Conservation (phyloP, 2,113 vertebrate genomes). For the Brienomyrus longianalis region DNA sequence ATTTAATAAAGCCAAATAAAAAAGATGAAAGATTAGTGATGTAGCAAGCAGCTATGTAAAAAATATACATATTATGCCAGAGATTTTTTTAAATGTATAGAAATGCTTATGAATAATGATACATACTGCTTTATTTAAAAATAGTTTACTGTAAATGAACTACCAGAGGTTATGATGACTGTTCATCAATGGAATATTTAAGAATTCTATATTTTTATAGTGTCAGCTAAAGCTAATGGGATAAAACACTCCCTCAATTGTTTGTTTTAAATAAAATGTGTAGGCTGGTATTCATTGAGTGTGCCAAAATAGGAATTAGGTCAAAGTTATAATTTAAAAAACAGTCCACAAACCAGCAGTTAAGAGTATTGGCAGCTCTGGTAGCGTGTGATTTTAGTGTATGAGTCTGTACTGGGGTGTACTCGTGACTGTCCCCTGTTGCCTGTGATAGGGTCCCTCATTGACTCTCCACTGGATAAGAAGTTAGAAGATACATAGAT, state of each 20-base stretch:
- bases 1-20: background rate
- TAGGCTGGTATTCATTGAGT: background rate
- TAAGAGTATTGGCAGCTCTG: background rate
- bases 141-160: background rate
- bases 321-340: background rate
- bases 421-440: background rate
- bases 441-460: background rate
- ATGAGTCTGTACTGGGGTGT: background rate
- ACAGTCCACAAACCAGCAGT: background rate
- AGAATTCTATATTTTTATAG: background rate
- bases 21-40: background rate
- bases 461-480: background rate
- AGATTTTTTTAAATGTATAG: background rate
- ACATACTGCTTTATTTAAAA: background rate
- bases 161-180: background rate
- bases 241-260: background rate
- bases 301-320: background rate
- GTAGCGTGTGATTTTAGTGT: background rate
- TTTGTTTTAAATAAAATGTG: background rate
- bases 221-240: background rate
- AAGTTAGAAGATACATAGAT: background rate
- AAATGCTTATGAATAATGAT: background rate
- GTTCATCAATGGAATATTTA: background rate
- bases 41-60: background rate
- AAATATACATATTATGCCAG: background rate